A percentile compares a stretch with the other conserved stretches of the same genome.
Conservation (phyloP, 2,797 vertebrate genomes). For the Petrocephalus schoutedeni region DNA sequence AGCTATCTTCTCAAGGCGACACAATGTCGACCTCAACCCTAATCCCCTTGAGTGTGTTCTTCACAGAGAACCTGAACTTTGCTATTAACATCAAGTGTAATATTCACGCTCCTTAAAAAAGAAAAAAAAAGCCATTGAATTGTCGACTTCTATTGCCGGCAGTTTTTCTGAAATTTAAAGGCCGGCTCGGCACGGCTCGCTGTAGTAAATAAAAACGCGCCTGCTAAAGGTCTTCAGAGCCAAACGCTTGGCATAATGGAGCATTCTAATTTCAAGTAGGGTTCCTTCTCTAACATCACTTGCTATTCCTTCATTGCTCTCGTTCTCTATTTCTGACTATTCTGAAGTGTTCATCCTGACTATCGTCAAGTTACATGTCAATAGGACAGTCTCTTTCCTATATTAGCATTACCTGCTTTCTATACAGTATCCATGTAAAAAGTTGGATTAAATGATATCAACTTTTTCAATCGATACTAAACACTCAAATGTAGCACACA, state of each 20-base stretch:
- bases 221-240: not conserved
- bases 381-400: not conserved
- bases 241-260: not conserved
- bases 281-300: not conserved
- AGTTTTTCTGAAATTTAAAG: not conserved
- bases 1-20: not conserved
- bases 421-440: not conserved
- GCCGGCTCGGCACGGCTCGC: not conserved
- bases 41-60: not conserved
- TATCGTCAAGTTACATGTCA: not conserved
- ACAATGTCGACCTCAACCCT: not conserved
- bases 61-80: not conserved
- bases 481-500: not conserved
- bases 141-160: not conserved
- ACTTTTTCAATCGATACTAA: not conserved
- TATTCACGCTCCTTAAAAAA: not conserved
- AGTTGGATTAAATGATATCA: not conserved
- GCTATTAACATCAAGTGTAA: not conserved
- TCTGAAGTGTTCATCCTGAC: not conserved
- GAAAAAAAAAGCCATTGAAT: not conserved
- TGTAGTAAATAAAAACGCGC: not conserved
- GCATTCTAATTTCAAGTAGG: not conserved
- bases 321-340: not conserved
- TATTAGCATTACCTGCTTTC: not conserved
- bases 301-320: not conserved